Evolutionary conservation across 2,797 vertebrate genomes (phyloP).

Genomic region (Pampus argenteus): DNA sequence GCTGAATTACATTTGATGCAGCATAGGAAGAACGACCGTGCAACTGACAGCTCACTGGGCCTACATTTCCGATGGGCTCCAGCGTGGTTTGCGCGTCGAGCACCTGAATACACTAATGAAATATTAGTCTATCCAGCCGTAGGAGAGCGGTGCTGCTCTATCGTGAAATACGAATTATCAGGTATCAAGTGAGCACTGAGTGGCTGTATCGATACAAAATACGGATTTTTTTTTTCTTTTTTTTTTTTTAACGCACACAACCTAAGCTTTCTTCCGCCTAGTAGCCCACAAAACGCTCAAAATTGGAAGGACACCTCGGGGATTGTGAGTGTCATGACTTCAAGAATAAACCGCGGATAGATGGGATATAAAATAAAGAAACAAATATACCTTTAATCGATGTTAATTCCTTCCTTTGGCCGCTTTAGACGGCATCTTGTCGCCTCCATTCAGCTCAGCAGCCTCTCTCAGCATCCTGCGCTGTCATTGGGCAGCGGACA

Average conservation of each 20-base stretch:
- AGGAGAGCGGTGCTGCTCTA: no score
- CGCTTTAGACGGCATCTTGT: slow-evolving; percentile 78
- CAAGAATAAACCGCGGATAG: not conserved
- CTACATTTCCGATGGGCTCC: slow-evolving; percentile 62
- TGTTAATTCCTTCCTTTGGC: slow-evolving; percentile 78
- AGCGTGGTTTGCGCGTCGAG: slow-evolving; percentile 60
- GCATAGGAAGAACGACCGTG: slow-evolving; percentile 51
- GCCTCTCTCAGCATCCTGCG: slow-evolving; percentile 82
- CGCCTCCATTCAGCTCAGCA: slow-evolving; percentile 83
- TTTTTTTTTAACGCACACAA: slow-evolving; percentile 44
- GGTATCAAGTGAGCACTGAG: slow-evolving; percentile 41
- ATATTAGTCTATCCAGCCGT: slow-evolving; percentile 16
- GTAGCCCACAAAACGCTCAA: slow-evolving; percentile 32
- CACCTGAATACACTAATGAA: slow-evolving; percentile 50
- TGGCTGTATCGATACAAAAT: slow-evolving; percentile 48
- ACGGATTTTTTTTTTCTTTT: slow-evolving; percentile 13
- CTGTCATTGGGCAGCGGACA: slow-evolving; percentile 83
- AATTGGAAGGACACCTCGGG: slow-evolving; percentile 13
- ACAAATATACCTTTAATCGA: slow-evolving; percentile 74
- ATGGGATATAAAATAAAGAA: not conserved
- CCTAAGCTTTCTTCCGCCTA: slow-evolving; percentile 22
- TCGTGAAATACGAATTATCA: slow-evolving; percentile 31
- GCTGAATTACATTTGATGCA: slow-evolving; percentile 44
- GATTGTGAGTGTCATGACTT: not conserved
- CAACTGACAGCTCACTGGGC: slow-evolving; percentile 69